Base-by-base conservation (phyloP, 2,797 vertebrate genomes). In the Microchirus variegatus region DNA sequence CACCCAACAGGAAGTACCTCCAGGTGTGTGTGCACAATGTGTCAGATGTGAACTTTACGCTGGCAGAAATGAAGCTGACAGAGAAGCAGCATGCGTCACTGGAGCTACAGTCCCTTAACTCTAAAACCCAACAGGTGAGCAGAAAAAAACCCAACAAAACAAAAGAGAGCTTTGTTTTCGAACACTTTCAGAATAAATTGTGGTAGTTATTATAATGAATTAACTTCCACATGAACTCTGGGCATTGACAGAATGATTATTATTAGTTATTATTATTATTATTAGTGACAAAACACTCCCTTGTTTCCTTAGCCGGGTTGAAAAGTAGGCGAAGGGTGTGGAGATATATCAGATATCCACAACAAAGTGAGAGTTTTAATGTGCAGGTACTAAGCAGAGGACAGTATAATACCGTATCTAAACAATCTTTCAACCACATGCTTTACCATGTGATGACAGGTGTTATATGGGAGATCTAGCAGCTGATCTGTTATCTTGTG, bases 1-100 rank as follows among this genome's bases (percentile, higher is more conserved):
- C 16, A 71, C 71, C 17, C 47, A 72, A 77, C 92, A 99, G 97
- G 91, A 99, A 99, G 75, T 99, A 96, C 17, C 83, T 99, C 81
- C 97, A 99, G 85, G 93, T 99, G 78, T 95, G 95, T 44, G 80
- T 99, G 60, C 95, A 96, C 90, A 99, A 99, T 48, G 90, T 97
- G 81, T 98, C 96, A 0, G 95, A 96, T 11, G 87, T 95, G 55
- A 94, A 89, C 89, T 99, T 99, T 76, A 90, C 91, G 18, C 90
- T 99, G 81, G 94, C 92, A 35, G 93, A 96, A 14, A 89, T 93
- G 70, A 87, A 77, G 53, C 92, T 99, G 47, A 67, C 76, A 10
- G 94, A 95, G 63, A 89, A 81, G 48, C 85, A 90, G 31, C 83
- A 83, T 1, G 62, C 77, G 0, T 86, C 86, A 9, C 83, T 98